Conservation (phyloP, 2,888 invertebrate species). For the Dastarcus helophoroides region DNA sequence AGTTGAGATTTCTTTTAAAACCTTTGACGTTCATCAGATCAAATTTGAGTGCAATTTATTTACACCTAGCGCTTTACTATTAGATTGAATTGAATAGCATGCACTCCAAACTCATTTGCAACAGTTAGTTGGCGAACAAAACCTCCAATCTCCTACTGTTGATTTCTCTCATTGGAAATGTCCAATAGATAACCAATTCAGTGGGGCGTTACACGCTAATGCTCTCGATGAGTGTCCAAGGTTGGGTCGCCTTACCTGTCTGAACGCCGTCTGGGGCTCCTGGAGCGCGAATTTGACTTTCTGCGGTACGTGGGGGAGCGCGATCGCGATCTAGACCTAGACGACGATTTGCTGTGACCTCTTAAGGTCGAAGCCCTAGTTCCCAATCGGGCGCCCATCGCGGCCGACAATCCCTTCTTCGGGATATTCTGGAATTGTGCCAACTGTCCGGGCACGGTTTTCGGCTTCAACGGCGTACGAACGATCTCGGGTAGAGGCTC, state of each 20-base stretch:
- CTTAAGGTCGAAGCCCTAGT: conserved; percentile 38
- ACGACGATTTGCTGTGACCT: conserved; percentile 32
- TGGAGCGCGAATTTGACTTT: conserved; percentile 26
- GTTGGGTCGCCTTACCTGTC: conserved; percentile 34
- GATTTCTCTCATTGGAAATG: too few relatives aligned
- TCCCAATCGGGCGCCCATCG: conserved; percentile 47
- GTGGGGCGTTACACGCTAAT: too few relatives aligned
- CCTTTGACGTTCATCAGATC: too few relatives aligned
- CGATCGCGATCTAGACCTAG: conserved; percentile 30
- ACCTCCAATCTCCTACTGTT: too few relatives aligned
- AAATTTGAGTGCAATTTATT: too few relatives aligned
- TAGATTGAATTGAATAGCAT: too few relatives aligned
- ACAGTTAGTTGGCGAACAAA: too few relatives aligned
- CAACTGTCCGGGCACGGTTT: conserved; percentile 41
- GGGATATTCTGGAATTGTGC: conserved; percentile 47
- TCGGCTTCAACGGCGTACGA: conserved; percentile 51
- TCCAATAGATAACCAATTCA: too few relatives aligned
- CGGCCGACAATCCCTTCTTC: conserved; percentile 42
- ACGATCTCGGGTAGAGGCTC: conserved; percentile 87
- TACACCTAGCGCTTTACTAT: too few relatives aligned
- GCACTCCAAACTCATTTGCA: too few relatives aligned
- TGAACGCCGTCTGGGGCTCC: conserved; percentile 28
- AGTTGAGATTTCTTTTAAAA: too few relatives aligned
- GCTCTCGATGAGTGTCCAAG: too few relatives aligned
- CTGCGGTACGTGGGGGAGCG: conserved; percentile 24